Conservation (phyloP, 1,140 invertebrate genomes). For the Danaus plexippus region DNA sequence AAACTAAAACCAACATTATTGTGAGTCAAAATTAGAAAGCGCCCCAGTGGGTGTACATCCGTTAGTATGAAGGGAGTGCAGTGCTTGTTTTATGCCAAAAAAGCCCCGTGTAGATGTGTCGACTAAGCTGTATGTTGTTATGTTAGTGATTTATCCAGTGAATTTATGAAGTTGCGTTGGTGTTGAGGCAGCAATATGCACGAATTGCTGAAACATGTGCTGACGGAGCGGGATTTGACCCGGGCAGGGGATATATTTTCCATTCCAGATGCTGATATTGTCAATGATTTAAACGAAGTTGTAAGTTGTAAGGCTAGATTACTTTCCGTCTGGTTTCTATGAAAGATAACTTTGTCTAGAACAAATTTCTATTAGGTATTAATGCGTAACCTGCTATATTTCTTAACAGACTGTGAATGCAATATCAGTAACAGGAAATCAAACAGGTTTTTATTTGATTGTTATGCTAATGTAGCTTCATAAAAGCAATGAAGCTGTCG, state of each 20-base stretch:
- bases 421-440: too few species aligned
- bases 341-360: slow-evolving; percentile 10
- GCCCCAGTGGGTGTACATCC: slow-evolving; percentile 3
- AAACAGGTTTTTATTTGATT: too few species aligned
- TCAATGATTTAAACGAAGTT: slow-evolving; percentile 88
- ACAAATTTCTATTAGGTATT: too few species aligned
- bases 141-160: slow-evolving; percentile 18
- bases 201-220: slow-evolving; percentile 88
- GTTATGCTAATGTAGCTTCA: too few species aligned
- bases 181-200: slow-evolving; percentile 76
- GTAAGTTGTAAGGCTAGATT: slow-evolving; percentile 65
- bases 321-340: slow-evolving; percentile 8
- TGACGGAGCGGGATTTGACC: slow-evolving; percentile 89
- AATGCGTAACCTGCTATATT: too few species aligned
- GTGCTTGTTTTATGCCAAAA: slow-evolving; percentile 1
- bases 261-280: slow-evolving; percentile 87
- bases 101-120: slow-evolving; percentile 22
- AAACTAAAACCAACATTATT: slow-evolving; percentile 3
- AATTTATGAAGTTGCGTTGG: slow-evolving; percentile 10
- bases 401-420: too few species aligned
- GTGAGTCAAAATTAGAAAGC: slow-evolving; percentile 10
- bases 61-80: slow-evolving; percentile 12
- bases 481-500: too few species aligned
- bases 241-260: slow-evolving; percentile 93
- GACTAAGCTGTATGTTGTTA: slow-evolving; percentile 22